Evolutionary conservation across 2,113 vertebrate species (phyloP).

Genomic region (Scomber japonicus): DNA sequence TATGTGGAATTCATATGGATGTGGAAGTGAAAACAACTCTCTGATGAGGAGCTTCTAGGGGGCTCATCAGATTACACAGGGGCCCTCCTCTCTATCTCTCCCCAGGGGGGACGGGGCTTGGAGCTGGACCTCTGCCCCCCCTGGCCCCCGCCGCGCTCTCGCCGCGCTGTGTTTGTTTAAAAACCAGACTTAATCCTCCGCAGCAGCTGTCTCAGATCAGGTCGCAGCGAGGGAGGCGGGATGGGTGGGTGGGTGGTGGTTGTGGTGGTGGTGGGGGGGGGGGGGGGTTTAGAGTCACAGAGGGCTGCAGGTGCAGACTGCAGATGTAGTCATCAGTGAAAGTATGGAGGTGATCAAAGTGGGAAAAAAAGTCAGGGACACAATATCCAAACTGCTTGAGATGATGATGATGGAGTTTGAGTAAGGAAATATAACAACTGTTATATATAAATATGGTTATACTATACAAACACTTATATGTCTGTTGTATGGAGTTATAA

Average conservation of each 20-base stretch:
- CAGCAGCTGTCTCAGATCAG: conserved; percentile 85
- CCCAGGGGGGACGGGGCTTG: conserved; percentile 62
- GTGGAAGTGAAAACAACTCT: conserved; percentile 22
- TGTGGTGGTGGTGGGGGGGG: neutral
- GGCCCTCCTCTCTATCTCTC: conserved; percentile 49
- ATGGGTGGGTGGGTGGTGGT: neutral
- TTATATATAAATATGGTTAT: too few relatives aligned
- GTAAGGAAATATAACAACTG: neutral
- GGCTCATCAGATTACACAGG: conserved; percentile 65
- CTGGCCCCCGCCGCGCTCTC: conserved; percentile 53
- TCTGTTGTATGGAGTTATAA: too few relatives aligned
- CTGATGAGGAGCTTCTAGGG: conserved; percentile 32
- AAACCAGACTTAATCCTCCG: conserved; percentile 81
- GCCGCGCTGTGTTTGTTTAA: conserved; percentile 82
- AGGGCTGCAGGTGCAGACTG: conserved; percentile 71
- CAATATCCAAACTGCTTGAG: neutral
- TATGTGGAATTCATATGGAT: conserved; percentile 20
- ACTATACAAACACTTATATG: too few relatives aligned
- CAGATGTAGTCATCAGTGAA: conserved; percentile 51
- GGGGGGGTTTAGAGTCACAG: conserved; percentile 18
- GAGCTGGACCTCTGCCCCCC: conserved; percentile 59
- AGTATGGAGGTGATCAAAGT: conserved; percentile 23
- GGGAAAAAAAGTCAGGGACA: conserved; percentile 30
- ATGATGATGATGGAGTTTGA: neutral
- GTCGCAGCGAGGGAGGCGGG: conserved; percentile 57